Conservation (phyloP, 2,797 vertebrate genomes). For the Falco novaeseelandiae region DNA sequence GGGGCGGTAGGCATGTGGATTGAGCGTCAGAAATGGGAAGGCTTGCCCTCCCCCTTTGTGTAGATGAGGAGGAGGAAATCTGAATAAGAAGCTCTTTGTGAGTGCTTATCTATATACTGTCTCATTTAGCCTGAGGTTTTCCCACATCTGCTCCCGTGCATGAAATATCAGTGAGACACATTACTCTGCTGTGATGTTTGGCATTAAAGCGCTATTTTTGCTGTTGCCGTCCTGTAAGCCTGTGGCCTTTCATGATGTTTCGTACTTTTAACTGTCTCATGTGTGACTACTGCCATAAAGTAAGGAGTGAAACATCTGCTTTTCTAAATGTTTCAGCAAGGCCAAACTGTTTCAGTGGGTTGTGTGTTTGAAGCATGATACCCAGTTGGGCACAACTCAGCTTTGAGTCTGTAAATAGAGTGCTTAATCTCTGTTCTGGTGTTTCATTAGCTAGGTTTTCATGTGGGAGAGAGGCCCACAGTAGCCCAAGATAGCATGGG, state of each 20-base stretch:
- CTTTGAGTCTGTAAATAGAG: slow-evolving; percentile 49
- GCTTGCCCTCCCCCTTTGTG: background rate
- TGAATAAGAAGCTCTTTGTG: slow-evolving; percentile 15
- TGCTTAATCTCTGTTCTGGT: slow-evolving; percentile 41
- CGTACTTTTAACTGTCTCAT: background rate
- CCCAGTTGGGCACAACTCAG: background rate
- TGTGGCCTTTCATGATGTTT: background rate
- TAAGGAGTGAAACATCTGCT: background rate
- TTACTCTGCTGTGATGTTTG: background rate
- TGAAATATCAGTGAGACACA: background rate
- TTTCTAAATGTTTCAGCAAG: background rate
- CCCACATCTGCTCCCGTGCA: background rate
- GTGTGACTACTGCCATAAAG: background rate
- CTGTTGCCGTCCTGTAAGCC: background rate
- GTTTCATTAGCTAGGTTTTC: slow-evolving; percentile 23
- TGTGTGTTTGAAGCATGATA: background rate
- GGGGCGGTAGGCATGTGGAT: background rate
- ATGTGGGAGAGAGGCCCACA: background rate
- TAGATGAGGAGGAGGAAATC: background rate
- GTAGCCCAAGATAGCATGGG: background rate
- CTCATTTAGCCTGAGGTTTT: slow-evolving; percentile 19
- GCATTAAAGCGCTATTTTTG: background rate
- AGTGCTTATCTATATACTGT: background rate
- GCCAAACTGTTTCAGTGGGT: background rate
- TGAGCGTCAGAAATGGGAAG: background rate